Evolutionary conservation across 2,797 vertebrate genomes (phyloP).

Genomic region (Cottoperca gobio): DNA sequence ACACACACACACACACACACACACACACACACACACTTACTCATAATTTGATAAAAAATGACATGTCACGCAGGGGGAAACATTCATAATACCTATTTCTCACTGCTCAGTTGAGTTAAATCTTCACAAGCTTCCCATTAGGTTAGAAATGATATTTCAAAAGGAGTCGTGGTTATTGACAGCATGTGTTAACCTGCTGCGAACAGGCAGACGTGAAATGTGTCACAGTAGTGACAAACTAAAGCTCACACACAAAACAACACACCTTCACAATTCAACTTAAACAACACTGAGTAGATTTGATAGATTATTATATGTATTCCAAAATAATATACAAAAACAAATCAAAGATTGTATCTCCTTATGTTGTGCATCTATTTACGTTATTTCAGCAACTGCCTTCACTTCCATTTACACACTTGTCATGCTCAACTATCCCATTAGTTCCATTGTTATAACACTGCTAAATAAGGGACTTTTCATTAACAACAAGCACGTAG

Average conservation of each 20-base stretch:
- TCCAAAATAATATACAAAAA: neutral
- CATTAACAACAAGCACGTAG: neutral
- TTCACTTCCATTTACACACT: neutral
- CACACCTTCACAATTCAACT: neutral
- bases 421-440: neutral
- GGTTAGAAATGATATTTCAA: neutral
- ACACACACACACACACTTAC: slow-evolving; percentile 26
- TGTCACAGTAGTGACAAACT: slow-evolving; percentile 51
- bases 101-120: neutral
- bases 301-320: neutral
- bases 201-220: slow-evolving; percentile 44
- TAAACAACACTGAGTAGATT: neutral
- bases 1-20: slow-evolving; percentile 7
- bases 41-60: no score
- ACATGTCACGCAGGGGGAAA: neutral
- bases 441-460: neutral
- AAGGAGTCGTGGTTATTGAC: slow-evolving; percentile 32
- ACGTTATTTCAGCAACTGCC: neutral
- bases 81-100: neutral
- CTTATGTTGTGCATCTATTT: neutral
- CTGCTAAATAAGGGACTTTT: neutral
- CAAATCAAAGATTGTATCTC: neutral
- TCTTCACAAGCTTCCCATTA: neutral
- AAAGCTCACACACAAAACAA: slow-evolving; percentile 1
- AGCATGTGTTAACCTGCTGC: slow-evolving; percentile 45